Evolutionary conservation across 2,113 vertebrate genomes (phyloP).

Genomic region (Corythoichthys haematopterus): DNA sequence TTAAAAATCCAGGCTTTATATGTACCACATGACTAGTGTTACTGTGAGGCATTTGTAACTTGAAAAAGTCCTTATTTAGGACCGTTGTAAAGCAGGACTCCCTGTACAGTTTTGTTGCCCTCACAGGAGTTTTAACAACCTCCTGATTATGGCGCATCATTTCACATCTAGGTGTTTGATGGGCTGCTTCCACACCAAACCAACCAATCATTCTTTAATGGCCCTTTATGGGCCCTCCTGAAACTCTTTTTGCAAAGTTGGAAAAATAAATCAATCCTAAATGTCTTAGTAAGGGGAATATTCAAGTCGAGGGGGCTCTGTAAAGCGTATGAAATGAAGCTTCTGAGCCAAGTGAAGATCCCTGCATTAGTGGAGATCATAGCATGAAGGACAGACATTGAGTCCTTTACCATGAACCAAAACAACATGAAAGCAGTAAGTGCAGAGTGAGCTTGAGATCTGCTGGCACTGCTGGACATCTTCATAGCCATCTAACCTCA

Average conservation of each 20-base stretch:
- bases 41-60: background rate
- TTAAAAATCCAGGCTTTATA: too few species aligned
- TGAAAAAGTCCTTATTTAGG: background rate
- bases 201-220: background rate
- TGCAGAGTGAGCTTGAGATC: background rate
- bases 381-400: background rate
- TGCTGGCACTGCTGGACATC: constrained; percentile 32
- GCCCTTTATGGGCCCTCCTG: background rate
- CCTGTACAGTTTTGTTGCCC: background rate
- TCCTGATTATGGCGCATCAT: background rate
- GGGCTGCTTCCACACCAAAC: background rate
- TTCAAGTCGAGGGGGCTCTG: background rate
- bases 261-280: background rate
- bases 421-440: background rate
- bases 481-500: constrained; percentile 37
- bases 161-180: background rate
- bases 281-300: background rate
- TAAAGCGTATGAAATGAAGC: background rate
- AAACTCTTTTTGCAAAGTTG: background rate
- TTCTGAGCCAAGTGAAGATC: background rate
- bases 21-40: too few species aligned
- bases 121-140: background rate
- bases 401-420: background rate
- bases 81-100: background rate
- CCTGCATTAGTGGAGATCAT: background rate